Evolutionary conservation across 2,113 vertebrate genomes (phyloP).

Genomic region (Aspiorhynchus laticeps): DNA sequence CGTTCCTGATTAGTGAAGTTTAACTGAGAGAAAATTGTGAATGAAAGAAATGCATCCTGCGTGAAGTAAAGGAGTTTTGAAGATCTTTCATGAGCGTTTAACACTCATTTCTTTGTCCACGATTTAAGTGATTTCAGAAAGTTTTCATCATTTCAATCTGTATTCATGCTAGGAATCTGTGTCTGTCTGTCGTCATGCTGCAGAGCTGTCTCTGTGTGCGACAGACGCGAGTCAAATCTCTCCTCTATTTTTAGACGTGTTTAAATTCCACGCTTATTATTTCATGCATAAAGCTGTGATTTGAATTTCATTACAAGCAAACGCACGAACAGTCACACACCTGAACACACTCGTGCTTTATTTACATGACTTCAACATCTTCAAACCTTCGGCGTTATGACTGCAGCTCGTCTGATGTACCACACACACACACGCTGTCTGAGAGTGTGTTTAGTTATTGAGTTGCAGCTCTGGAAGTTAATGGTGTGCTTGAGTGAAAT

Average conservation of each 20-base stretch:
- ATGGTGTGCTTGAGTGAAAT: conserved; percentile 19
- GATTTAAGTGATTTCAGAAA: neutral
- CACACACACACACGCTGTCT: neutral
- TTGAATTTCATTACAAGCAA: neutral
- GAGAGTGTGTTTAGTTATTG: conserved; percentile 55
- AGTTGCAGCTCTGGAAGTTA: conserved; percentile 20
- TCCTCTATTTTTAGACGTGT: conserved; percentile 11
- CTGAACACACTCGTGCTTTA: neutral
- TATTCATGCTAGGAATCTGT: conserved; percentile 12
- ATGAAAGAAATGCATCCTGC: neutral
- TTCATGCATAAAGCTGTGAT: neutral
- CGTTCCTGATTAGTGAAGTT: neutral
- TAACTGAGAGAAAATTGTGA: neutral
- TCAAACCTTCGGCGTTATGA: neutral
- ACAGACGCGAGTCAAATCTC: neutral
- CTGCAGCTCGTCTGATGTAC: neutral
- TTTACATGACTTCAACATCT: conserved; percentile 1
- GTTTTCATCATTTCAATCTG: neutral
- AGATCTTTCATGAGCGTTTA: neutral
- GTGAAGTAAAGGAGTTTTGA: neutral
- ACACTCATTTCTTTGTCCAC: neutral
- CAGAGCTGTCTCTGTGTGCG: neutral
- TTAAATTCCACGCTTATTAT: neutral
- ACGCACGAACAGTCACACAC: neutral
- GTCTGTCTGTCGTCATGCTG: neutral